Base-by-base conservation (phyloP, 2,888 invertebrate species). In the Chaetogeoica ovagalla region DNA sequence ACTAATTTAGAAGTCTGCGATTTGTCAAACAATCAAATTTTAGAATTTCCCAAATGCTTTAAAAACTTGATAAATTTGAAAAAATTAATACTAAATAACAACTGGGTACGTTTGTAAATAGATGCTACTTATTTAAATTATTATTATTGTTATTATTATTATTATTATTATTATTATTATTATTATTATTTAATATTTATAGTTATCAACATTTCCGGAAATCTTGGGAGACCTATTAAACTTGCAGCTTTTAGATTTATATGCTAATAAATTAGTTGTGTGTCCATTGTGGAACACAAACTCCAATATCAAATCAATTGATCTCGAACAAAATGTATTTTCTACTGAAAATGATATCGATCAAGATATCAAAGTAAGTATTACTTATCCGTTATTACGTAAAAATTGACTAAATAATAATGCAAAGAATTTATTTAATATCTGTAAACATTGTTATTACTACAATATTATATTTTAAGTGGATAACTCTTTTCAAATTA, bases 1-100 rank as follows among this genome's bases (percentile, higher is more conserved):
- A 71, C 9, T 39, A 63, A 79, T n/a, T 79, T 79, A 43, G 79
- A 79, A 63, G 19, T 65, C 9, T 79, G 70, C 15, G 63, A 79
- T 65, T 43, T 79, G 63, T 71, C 79, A n/a, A 39, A 71, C n/a
- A 79, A 79, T 65, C 71, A 79, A 57, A 70, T 79, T 55, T 57
- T 65, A 71, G 0, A 23, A 15, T 39, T 79, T 63, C 79, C 79
- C n/a, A 71, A 71, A 63, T 57, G 79, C 37, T 71, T 79, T 65
- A 79, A 63, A 71, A 71, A 13, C n/a, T 79, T 63, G 9, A 79
- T 55, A 1, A 79, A 63, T 23, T 70, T 79, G 30, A 79, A 79
- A 63, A 57, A 39, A 57, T 63, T 79, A 39, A 19, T 71, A 63
- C 57, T 79, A 43, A 71, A 71, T 43, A 55, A 62, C 19, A 79